These are phyloP conservation scores for Peromyscus nudipes DNA, from an alignment of 2,797 vertebrate species.

Conservation along the genomic window DNA sequence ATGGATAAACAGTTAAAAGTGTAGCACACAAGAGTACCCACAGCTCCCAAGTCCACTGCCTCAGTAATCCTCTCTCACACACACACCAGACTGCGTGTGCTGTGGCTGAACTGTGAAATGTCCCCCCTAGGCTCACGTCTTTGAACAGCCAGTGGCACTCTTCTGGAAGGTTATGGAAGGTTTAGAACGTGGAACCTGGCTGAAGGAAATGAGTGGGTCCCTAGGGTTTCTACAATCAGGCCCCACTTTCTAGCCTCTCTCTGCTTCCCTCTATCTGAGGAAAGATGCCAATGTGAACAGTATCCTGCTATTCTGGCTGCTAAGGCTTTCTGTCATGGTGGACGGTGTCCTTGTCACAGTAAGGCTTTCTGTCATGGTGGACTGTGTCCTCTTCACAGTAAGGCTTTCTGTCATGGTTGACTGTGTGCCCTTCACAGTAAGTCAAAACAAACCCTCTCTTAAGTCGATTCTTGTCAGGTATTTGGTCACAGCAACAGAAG, in stretches of 20 bases:
- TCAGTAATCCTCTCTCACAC: background rate
- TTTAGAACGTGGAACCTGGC: background rate
- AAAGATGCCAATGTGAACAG: background rate
- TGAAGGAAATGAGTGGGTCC: background rate
- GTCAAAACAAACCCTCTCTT: no score
- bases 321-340: background rate
- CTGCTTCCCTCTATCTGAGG: background rate
- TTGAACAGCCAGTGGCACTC: background rate
- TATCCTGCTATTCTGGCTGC: background rate
- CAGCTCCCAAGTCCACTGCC: background rate
- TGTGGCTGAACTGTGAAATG: background rate
- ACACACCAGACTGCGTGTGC: background rate
- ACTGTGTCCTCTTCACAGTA: background rate
- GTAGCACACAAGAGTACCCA: background rate
- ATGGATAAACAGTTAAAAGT: constrained; percentile 26
- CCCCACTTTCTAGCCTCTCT: background rate
- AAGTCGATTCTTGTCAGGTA: background rate
- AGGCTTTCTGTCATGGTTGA: background rate
- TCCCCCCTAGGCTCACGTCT: background rate
- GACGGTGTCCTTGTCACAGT: background rate
- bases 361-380: background rate
- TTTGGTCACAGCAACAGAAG: background rate
- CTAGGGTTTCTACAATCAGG: no score
- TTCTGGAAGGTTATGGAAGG: background rate
- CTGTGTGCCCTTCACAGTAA: no score